Base-by-base conservation (phyloP, 2,797 vertebrate genomes). In the Momotus momota region DNA sequence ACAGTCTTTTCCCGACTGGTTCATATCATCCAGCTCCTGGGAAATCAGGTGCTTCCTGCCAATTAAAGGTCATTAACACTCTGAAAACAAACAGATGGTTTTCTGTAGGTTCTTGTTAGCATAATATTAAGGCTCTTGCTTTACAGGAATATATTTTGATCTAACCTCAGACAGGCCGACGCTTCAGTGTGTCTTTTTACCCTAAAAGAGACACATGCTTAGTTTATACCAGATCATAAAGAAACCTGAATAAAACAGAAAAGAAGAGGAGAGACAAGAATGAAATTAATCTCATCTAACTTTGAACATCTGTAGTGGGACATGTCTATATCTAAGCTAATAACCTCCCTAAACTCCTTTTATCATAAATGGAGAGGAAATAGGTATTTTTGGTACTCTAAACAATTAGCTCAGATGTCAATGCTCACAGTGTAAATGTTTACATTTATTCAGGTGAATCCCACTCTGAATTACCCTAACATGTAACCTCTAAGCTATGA, bases 11-110 rank as follows among this genome's bases (percentile, higher is more conserved):
- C 82, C 64, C 52, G 54, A 31, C 49, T 71, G 46, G 8, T 78
- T 94, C 88, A 29, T 64, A 74, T 58, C 38, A 74, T n/a, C 27
- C n/a, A 85, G 9, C 45, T 84, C 64, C 79, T 73, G 81, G 77
- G 91, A 94, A 93, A 93, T 94, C 64, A 86, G 60, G 29, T 92
- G 60, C 26, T 95, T 94, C 74, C 64, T 90, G 71, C 52, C 70
- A 83, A 58, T 14, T 88, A 60, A 81, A 90, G 82, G 52, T 82
- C 73, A 96, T 96, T 94, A 90, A 86, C 78, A 73, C 33, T 71
- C 77, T 40, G 52, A 91, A 95, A 94, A 84, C 35, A 91, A 84
- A 64, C 77, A 90, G 43, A 10, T 71, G 55, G 21, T 43, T 77
- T 91, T 94, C 80, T 91, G 48, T 67, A 66, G 48, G 70, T 84